phyloP scores from a whole-genome alignment of 2,797 vertebrate genomes.

The Mallotus villosus region DNA sequence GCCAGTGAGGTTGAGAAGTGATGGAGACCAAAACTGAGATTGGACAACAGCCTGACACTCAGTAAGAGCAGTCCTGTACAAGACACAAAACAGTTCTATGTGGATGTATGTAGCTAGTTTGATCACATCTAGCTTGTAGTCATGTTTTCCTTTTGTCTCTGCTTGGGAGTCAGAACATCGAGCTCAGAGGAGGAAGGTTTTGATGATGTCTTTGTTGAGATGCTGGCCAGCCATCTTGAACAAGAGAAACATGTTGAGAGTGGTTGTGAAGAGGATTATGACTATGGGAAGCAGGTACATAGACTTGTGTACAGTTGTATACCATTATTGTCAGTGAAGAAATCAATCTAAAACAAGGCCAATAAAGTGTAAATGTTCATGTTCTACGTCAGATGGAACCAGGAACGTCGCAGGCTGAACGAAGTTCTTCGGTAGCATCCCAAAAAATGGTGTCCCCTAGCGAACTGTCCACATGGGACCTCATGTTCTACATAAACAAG shows the following conservation, averaged over 20 bases:
- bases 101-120: background rate
- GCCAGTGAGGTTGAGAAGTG: background rate
- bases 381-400: too few species aligned
- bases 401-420: too few species aligned
- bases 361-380: too few species aligned
- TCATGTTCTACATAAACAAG: conserved; percentile 5
- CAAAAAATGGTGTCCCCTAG: too few species aligned
- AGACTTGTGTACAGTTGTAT: background rate
- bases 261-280: background rate
- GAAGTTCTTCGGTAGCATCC: too few species aligned
- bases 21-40: background rate
- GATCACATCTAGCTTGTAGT: background rate
- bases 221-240: background rate
- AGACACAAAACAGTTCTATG: background rate
- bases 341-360: too few species aligned
- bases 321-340: background rate
- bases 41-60: background rate
- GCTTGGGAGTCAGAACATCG: background rate
- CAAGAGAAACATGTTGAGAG: background rate
- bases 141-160: background rate
- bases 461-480: background rate
- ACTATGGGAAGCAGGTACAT: background rate
- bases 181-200: background rate
- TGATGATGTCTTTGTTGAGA: background rate
- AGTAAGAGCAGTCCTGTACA: background rate